A percentile compares a stretch with the other conserved stretches of the same genome.
These are phyloP conservation scores for Columba guinea DNA, from an alignment of 2,797 vertebrate species.

Conservation along the genomic window DNA sequence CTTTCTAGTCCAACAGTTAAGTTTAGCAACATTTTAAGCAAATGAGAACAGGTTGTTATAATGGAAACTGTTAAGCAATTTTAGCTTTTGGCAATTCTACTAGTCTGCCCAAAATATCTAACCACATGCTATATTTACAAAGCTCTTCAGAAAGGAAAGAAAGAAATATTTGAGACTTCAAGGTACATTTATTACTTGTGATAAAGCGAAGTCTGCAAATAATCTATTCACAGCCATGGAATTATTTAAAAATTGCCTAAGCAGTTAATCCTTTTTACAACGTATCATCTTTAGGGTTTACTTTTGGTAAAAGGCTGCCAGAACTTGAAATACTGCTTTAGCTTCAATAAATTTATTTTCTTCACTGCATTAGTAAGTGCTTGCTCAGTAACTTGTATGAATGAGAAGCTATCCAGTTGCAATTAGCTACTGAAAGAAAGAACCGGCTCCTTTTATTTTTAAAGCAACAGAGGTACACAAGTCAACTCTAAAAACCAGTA, in stretches of 20 bases:
- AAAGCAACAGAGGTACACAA: background rate
- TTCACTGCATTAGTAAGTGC: background rate
- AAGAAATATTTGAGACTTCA: background rate
- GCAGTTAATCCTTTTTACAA: background rate
- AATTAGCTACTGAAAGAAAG: background rate
- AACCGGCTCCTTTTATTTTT: background rate
- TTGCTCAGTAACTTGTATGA: background rate
- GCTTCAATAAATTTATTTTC: constrained; percentile 3
- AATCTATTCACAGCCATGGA: background rate
- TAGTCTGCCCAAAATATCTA: background rate
- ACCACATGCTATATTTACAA: background rate
- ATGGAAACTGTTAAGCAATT: background rate
- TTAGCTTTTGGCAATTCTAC: background rate
- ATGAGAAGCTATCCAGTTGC: background rate
- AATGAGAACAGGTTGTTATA: background rate
- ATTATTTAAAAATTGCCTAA: background rate
- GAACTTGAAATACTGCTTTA: constrained; percentile 2
- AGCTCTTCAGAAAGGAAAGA: background rate
- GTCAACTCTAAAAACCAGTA: background rate
- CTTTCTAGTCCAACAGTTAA: background rate
- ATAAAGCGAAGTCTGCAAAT: background rate
- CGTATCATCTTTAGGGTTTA: background rate
- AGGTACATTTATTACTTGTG: background rate
- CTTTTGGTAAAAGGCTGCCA: background rate
- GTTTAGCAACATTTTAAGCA: background rate